Percentiles rank a stretch among this genome's conserved stretches.
Conservation (phyloP, 2,888 invertebrate species). For the Leucoma salicis region DNA sequence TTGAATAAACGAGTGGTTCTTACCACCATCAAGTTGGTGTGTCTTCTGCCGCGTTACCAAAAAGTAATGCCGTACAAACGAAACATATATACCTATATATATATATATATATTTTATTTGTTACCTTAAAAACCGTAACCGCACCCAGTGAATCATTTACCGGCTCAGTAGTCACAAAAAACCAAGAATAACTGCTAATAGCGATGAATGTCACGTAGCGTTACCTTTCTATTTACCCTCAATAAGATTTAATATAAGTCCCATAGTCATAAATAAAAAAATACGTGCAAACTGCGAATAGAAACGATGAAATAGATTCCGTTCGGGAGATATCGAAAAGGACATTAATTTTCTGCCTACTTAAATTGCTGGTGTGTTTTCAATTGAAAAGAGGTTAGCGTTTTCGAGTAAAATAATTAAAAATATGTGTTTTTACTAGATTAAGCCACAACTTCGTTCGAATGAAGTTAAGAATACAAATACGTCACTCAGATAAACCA, state of each 20-base stretch:
- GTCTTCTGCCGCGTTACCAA: too few relatives aligned
- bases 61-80: too few relatives aligned
- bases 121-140: not conserved
- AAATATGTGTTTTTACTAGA: too few relatives aligned
- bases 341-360: constrained; percentile 68
- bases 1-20: too few relatives aligned
- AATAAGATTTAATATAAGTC: constrained; percentile 39
- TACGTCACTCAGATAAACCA: too few relatives aligned
- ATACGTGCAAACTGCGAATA: constrained; percentile 46
- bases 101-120: too few relatives aligned
- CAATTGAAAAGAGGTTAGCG: constrained; percentile 28
- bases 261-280: constrained; percentile 48
- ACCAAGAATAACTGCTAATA: constrained; percentile 15
- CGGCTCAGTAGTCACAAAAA: constrained; percentile 11
- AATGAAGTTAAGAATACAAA: too few relatives aligned
- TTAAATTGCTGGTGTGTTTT: constrained; percentile 41
- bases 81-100: too few relatives aligned
- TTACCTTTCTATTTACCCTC: constrained; percentile 30
- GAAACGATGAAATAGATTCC: constrained; percentile 57
- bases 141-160: constrained; percentile 8
- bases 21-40: too few relatives aligned
- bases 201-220: constrained; percentile 20
- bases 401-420: too few relatives aligned
- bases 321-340: constrained; percentile 52
- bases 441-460: too few relatives aligned